These are phyloP conservation scores for Miichthys miiuy DNA, from an alignment of 2,797 vertebrate genomes.

Conservation along the genomic window DNA sequence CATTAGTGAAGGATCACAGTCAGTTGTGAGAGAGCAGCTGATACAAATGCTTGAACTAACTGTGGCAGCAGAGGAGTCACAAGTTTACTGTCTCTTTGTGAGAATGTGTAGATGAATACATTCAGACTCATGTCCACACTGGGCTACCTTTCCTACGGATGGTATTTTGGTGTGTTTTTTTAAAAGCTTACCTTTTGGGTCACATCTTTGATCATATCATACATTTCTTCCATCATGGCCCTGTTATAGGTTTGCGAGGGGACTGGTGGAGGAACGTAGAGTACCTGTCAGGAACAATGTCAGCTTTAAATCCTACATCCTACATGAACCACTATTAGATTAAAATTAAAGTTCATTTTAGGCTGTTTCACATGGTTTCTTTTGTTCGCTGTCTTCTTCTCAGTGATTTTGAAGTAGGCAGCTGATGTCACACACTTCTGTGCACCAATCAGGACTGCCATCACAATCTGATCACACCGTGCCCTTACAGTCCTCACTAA, in stretches of 20 bases:
- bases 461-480: not conserved
- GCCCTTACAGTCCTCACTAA: not conserved
- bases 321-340: no score
- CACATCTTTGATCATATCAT: constrained; percentile 74
- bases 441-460: not conserved
- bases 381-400: not conserved
- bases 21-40: not conserved
- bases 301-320: not conserved
- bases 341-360: no score
- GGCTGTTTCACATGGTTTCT: not conserved
- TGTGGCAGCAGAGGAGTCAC: not conserved
- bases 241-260: constrained; percentile 79
- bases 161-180: not conserved
- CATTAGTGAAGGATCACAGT: no score
- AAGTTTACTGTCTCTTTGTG: not conserved
- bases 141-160: no score
- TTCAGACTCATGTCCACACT: not conserved
- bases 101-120: not conserved
- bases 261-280: constrained; percentile 74
- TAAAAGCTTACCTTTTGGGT: constrained; percentile 81
- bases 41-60: not conserved
- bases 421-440: not conserved
- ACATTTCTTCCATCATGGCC: constrained; percentile 88
- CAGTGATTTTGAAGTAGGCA: not conserved
- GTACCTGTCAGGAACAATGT: constrained; percentile 43